A percentile compares a stretch with the other conserved stretches of the same genome.
Evolutionary conservation across 2,113 vertebrate genomes (phyloP).

Genomic region (Varanus salvator): DNA sequence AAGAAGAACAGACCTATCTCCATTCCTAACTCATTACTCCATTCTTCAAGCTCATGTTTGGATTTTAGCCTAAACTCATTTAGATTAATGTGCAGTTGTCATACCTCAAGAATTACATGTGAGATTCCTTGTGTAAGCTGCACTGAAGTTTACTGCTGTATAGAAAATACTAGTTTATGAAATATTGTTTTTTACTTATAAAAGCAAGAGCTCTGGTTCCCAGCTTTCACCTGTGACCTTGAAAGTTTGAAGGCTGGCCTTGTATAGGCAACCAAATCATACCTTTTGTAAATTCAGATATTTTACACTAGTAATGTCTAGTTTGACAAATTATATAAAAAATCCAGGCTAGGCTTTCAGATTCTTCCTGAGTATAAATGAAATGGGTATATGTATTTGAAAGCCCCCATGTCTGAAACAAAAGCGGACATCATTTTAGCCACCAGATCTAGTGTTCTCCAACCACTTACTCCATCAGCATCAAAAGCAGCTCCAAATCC

Average conservation of each 20-base stretch:
- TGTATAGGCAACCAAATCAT: constrained; percentile 9
- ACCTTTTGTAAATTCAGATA: constrained; percentile 36
- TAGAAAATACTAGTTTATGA: neutral
- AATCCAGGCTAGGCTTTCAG: neutral
- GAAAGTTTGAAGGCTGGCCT: neutral
- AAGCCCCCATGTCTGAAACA: constrained; percentile 11
- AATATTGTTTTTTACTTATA: neutral
- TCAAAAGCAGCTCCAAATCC: constrained; percentile 98
- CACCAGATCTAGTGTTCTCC: constrained; percentile 20
- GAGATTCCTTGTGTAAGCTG: neutral
- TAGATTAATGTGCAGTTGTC: neutral
- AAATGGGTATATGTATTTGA: neutral
- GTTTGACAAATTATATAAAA: neutral
- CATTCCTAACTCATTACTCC: neutral
- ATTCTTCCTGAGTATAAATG: neutral
- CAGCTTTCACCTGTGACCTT: neutral
- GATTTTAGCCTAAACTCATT: neutral
- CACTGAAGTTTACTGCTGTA: neutral
- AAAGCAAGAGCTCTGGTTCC: neutral
- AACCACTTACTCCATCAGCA: constrained; percentile 91
- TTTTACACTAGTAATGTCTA: neutral
- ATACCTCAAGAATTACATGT: neutral
- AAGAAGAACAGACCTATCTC: no score
- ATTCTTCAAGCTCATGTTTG: neutral
- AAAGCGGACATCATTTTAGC: neutral